Conservation (phyloP, 53 echinoderm and acorn worm species). For the Antedon mediterranea region DNA sequence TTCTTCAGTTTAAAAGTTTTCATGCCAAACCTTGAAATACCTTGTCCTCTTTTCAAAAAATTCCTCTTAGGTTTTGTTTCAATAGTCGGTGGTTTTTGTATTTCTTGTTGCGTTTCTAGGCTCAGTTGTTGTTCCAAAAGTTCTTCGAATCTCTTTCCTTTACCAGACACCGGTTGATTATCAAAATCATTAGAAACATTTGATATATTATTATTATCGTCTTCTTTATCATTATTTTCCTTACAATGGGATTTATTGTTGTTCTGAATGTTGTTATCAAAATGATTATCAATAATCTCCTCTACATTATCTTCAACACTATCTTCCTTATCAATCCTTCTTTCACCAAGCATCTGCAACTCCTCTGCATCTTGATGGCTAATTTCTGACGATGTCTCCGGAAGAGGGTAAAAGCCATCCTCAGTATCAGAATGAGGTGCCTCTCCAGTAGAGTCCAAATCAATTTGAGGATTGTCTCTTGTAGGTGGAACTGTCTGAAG, state of each 20-base stretch:
- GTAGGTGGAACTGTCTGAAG: not conserved
- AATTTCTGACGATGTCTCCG: slow-evolving; percentile 73
- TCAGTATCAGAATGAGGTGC: slow-evolving; percentile 36
- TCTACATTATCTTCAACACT: not conserved
- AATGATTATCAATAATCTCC: slow-evolving; percentile 3
- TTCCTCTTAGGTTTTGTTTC: slow-evolving; percentile 1
- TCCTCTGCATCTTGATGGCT: slow-evolving; percentile 28
- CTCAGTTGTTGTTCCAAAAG: slow-evolving; percentile 58
- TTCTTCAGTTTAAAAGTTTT: not conserved
- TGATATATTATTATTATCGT: not conserved
- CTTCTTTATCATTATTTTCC: not conserved
- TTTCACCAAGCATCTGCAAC: not conserved
- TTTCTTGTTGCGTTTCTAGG: slow-evolving; percentile 23
- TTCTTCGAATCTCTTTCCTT: slow-evolving; percentile 73
- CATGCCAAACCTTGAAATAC: slow-evolving; percentile 63
- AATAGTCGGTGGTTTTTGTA: not conserved
- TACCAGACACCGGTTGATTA: not conserved
- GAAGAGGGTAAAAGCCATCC: slow-evolving; percentile 79
- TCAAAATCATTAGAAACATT: not conserved
- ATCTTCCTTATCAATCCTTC: not conserved
- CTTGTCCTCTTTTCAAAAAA: slow-evolving; percentile 71
- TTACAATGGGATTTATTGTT: not conserved
- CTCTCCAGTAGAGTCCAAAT: slow-evolving; percentile 48
- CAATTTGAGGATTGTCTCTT: slow-evolving; percentile 6
- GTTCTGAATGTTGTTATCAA: not conserved